phyloP scores from a whole-genome alignment of 92 coral and sea anemone species.

The Anthopleura xanthogrammica region DNA sequence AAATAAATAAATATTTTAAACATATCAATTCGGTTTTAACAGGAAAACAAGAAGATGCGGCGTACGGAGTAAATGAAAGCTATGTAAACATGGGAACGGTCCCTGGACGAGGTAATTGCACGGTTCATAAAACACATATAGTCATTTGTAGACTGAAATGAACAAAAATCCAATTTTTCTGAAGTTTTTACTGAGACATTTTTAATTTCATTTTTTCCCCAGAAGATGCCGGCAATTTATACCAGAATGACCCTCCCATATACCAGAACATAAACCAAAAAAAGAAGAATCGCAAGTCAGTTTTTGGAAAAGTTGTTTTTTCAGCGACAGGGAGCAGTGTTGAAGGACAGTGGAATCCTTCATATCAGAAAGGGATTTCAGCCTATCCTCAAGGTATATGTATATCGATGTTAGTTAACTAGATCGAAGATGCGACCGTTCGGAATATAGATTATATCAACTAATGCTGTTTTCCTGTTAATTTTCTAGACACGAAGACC shows the following conservation, averaged over 20 bases:
- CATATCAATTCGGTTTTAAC: no score
- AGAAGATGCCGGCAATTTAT: neutral
- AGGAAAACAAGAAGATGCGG: no score
- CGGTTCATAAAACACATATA: no score
- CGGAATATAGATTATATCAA: neutral
- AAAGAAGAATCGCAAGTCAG: neutral
- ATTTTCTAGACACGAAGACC: neutral
- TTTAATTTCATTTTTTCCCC: no score
- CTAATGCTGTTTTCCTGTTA: neutral
- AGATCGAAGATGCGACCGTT: neutral
- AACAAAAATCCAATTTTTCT: no score
- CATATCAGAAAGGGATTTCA: neutral
- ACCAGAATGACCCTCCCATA: neutral
- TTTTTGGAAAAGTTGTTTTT: slow-evolving; percentile 7
- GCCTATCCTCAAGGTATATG: slow-evolving; percentile 22
- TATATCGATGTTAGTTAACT: no score
- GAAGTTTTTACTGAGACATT: no score
- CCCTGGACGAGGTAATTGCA: no score
- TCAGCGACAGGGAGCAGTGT: slow-evolving; percentile 5
- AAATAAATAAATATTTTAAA: no score
- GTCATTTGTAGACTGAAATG: no score
- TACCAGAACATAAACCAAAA: neutral
- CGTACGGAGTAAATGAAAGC: no score
- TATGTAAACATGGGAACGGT: no score
- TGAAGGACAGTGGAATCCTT: slow-evolving; percentile 1